Percentiles rank a stretch among this genome's conserved stretches.
These are phyloP conservation scores for Ploceus nigricollis DNA, from an alignment of 2,113 vertebrate species.

Conservation along the genomic window DNA sequence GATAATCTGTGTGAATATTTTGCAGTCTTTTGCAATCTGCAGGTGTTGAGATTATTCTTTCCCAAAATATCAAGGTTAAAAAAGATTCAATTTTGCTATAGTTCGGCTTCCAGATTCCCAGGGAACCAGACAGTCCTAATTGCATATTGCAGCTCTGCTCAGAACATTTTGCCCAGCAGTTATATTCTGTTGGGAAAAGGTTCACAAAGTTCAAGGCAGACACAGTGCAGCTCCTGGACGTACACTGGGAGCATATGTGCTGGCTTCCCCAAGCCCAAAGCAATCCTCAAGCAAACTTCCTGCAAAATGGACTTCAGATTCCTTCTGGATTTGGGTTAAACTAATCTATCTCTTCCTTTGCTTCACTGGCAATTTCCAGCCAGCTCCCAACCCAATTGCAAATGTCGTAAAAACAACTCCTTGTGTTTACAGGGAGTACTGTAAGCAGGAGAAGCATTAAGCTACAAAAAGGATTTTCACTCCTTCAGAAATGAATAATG, in stretches of 20 bases:
- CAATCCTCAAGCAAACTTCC: background rate
- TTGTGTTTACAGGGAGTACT: background rate
- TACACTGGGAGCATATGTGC: background rate
- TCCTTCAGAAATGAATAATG: conserved; percentile 39
- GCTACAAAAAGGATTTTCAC: conserved; percentile 38
- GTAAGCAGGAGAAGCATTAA: background rate
- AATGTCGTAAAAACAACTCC: background rate
- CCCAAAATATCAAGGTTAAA: background rate
- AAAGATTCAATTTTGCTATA: background rate
- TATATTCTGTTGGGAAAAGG: background rate
- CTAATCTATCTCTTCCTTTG: background rate
- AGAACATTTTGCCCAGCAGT: background rate
- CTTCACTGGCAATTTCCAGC: background rate
- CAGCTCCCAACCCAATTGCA: background rate
- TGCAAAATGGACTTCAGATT: background rate
- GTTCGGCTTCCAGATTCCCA: background rate
- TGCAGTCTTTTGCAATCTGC: background rate
- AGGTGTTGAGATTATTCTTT: background rate
- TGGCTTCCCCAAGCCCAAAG: background rate
- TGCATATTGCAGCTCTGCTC: background rate
- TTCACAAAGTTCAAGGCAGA: background rate
- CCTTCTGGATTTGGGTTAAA: background rate
- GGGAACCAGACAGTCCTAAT: background rate
- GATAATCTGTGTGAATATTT: background rate
- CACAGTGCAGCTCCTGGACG: background rate